phyloP scores from a whole-genome alignment of 2,888 invertebrate genomes.

The Criorhina ranunculi region DNA sequence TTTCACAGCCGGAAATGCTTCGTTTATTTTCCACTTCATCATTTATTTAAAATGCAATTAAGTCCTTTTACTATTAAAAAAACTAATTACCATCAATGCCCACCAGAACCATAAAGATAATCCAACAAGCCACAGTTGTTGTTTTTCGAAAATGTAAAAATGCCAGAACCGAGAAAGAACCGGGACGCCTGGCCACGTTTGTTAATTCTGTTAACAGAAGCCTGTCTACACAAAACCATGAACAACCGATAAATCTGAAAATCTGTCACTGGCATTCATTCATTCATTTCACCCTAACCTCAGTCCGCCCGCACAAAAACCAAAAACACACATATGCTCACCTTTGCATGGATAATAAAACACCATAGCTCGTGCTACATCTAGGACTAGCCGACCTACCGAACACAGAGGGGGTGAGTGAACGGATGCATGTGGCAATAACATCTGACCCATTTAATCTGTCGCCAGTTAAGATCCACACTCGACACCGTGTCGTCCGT shows the following conservation, averaged over 20 bases:
- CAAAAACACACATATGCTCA: constrained; percentile 27
- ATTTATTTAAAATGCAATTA: constrained; percentile 55
- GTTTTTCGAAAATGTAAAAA: background rate
- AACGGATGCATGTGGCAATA: constrained; percentile 58
- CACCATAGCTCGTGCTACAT: constrained; percentile 24
- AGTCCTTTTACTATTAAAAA: constrained; percentile 15
- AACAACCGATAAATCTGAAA: constrained; percentile 65
- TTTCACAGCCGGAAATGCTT: constrained; percentile 17
- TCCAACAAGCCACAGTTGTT: constrained; percentile 27
- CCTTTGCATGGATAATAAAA: constrained; percentile 66
- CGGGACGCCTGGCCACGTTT: constrained; percentile 12
- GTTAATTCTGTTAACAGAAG: constrained; percentile 53
- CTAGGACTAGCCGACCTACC: background rate
- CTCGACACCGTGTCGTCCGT: constrained; percentile 26
- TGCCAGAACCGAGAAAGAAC: background rate
- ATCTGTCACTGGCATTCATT: constrained; percentile 58
- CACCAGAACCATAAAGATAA: constrained; percentile 2
- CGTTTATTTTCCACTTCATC: constrained; percentile 19
- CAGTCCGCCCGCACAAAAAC: constrained; percentile 3
- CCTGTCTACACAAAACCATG: constrained; percentile 51
- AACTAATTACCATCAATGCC: constrained; percentile 18
- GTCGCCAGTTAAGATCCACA: constrained; percentile 49
- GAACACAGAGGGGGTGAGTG: constrained; percentile 27
- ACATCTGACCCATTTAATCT: constrained; percentile 72
- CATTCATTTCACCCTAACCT: constrained; percentile 36